Conservation (phyloP, 1,140 invertebrate genomes). For the Teleogryllus occipitalis region DNA sequence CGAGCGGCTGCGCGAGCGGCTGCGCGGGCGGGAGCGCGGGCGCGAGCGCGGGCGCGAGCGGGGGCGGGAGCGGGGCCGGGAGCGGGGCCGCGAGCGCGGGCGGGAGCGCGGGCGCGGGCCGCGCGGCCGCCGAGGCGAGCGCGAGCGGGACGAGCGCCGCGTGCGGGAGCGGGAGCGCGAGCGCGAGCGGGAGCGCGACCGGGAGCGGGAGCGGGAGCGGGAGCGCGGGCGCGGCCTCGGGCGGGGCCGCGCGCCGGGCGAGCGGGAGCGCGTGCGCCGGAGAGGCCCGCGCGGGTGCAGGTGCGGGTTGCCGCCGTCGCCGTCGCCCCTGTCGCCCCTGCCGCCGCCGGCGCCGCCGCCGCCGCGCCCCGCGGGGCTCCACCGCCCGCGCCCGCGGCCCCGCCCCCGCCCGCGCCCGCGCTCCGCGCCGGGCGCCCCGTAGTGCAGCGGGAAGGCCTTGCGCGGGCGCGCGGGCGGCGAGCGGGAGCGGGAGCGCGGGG, state of each 20-base stretch:
- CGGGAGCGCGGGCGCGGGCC: background rate
- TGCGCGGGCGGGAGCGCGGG: background rate
- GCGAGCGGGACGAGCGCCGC: slow-evolving; percentile 14
- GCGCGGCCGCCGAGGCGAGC: too few relatives aligned
- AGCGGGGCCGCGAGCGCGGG: background rate
- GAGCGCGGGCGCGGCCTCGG: background rate
- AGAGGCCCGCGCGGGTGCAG: too few relatives aligned
- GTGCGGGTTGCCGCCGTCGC: background rate
- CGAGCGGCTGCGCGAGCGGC: background rate
- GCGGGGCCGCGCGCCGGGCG: background rate
- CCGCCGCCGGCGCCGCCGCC: slow-evolving; percentile 6
- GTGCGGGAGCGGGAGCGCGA: slow-evolving; percentile 16
- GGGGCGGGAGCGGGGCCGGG: background rate
- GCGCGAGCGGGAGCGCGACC: background rate
- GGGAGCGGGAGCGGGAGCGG: background rate
- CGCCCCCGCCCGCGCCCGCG: slow-evolving; percentile 16
- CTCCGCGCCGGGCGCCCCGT: background rate
- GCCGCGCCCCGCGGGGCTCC: background rate
- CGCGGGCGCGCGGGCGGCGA: slow-evolving; percentile 18
- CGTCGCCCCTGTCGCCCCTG: background rate
- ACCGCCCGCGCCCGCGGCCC: background rate
- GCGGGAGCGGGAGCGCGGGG: slow-evolving; percentile 20
- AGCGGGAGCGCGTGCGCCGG: background rate
- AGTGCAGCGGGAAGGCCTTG: background rate
- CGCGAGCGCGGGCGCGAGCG: background rate